phyloP scores from a whole-genome alignment of 2,113 vertebrate genomes.

The Catharus fuscescens region DNA sequence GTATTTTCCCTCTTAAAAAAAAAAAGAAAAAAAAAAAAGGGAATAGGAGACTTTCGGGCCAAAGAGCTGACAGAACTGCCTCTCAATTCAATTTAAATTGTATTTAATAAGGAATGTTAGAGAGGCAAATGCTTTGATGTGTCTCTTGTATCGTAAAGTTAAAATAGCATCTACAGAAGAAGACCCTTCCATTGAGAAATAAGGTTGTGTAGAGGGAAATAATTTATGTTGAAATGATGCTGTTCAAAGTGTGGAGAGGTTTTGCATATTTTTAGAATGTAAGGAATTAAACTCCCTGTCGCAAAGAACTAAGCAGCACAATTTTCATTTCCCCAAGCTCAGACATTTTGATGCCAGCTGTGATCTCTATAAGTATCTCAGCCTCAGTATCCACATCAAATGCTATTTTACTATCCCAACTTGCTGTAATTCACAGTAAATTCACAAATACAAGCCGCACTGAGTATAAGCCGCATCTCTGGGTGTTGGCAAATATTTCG shows the following conservation, averaged over 20 bases:
- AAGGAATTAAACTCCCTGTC: neutral
- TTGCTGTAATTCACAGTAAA: neutral
- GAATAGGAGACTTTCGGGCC: neutral
- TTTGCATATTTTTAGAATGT: neutral
- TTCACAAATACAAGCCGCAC: too few species aligned
- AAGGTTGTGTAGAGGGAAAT: neutral
- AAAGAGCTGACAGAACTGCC: neutral
- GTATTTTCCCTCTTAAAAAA: neutral
- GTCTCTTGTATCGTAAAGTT: neutral
- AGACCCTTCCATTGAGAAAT: neutral
- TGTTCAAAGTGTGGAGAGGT: neutral
- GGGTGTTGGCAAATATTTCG: too few species aligned
- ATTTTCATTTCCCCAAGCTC: constrained; percentile 1
- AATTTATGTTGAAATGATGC: neutral
- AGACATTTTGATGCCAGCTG: constrained; percentile 1
- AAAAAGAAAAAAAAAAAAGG: neutral
- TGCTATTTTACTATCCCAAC: neutral
- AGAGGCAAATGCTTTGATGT: neutral
- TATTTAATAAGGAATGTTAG: neutral
- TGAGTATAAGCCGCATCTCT: too few species aligned
- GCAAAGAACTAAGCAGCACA: neutral
- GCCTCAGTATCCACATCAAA: neutral
- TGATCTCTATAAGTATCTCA: neutral
- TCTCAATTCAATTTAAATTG: neutral
- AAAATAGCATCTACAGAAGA: neutral